Evolutionary conservation across 1,140 invertebrate species (phyloP), one percentile per base, ranked within the genome.

Genomic region (Eumeta japonica): DNA sequence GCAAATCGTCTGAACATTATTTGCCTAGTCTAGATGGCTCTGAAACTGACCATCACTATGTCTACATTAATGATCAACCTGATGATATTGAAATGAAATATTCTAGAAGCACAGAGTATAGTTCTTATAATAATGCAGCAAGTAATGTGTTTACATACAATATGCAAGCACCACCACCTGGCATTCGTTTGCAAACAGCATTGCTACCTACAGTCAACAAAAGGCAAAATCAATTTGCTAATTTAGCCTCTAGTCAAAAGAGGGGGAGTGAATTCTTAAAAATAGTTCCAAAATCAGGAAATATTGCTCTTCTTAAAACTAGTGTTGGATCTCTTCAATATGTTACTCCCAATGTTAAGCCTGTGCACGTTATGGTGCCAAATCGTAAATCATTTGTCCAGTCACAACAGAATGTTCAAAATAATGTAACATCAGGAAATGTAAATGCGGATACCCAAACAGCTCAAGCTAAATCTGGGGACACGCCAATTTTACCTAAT

Each of bases 51-150:
- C 59, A 50, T 38, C 57, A 57, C 20, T 62, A 55, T 50, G 47
- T 50, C 11, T 70, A 61, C 35, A 67, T 62, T 30, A 35, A 46
- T 17, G 70, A 68, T 18, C 50, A 51, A 35, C 50, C 46, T 28
- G 70, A 71, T 16, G 66, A 74, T 20, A 51, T 54, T n/a, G 70
- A 74, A 37, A 55, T 71, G 4, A 74, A 74, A 42, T 74, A 57
- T 53, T 74, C 66, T n/a, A 48, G 63, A 10, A 74, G 56, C 41
- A 50, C 60, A 39, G 70, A 71, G 28, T 74, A 74, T 30, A 59
- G 35, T 54, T 44, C 59, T 28, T 44, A 61, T 30, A 55, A 67
- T 15, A 60, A 42, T 45, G 28, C 39, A 4, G 12, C 13, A 33
- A 59, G 46, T 35, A 56, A 49, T 50, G 37, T 60, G 29, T 66